Evolutionary conservation across 2,113 vertebrate species (phyloP).

Genomic region (Typhlomys cinereus): DNA sequence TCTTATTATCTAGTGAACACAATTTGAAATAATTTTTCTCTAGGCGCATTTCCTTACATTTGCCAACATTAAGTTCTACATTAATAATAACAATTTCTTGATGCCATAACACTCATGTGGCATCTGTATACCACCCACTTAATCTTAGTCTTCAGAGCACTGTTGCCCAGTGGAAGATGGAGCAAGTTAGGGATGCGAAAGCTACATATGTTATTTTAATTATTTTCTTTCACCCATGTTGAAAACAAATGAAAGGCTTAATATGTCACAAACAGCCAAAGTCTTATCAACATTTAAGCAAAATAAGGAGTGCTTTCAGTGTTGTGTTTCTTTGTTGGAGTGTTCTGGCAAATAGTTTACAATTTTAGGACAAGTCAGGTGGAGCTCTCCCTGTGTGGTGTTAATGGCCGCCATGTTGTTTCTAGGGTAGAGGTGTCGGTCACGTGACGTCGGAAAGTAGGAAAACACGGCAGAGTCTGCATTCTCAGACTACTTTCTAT

Average conservation of each 20-base stretch:
- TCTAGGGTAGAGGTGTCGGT: background rate
- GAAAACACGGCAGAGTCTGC: background rate
- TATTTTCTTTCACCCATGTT: background rate
- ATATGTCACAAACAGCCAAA: background rate
- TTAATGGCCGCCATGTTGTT: background rate
- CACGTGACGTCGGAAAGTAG: background rate
- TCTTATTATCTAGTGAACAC: background rate
- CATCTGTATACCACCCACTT: background rate
- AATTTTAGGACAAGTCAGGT: background rate
- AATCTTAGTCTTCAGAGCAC: background rate
- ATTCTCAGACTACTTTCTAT: background rate
- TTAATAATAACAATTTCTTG: background rate
- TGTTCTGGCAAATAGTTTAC: background rate
- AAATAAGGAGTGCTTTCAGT: background rate
- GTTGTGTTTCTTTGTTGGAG: background rate
- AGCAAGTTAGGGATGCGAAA: background rate
- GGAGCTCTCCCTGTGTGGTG: background rate
- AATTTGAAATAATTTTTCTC: background rate
- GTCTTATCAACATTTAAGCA: background rate
- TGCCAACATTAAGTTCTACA: background rate
- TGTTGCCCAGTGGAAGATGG: background rate
- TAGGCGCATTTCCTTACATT: background rate
- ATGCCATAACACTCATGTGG: background rate
- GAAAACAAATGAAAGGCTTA: background rate
- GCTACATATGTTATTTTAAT: background rate